Evolutionary conservation across 92 coral and sea anemone species (phyloP), one percentile per base, ranked within the genome.

Genomic region (Phenganax subtilis): DNA sequence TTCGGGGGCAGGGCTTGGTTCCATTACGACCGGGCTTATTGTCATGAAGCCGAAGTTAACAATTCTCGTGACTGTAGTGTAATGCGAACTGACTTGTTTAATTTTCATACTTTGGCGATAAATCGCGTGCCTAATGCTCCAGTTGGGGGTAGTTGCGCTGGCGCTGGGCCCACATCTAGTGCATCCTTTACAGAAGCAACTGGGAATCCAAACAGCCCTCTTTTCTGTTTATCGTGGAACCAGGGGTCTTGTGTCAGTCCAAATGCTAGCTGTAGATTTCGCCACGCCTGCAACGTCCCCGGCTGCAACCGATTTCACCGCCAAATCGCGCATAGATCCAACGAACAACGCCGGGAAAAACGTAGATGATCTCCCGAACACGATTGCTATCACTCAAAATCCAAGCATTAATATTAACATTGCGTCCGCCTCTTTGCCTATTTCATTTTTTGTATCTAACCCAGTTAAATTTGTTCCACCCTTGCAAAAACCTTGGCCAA

Each of bases 241-340:
- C 55, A 74, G 54, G 78, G 78, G 37, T 52, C 78, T 0, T 74
- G 78, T 53, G 14, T 74, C 30, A 3, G 28, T 7, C 59, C 78
- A 10, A 72, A 37, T 7, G 57, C 57, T 8, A 31, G 12, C 10
- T 72, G 77, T 53, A 37, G 77, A 11, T 72, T 44, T 72, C 77
- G 77, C 9, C 77, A 72, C 20, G 77, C 77, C 9, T 72, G 77
- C 56, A 31, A 53, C 77, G 20, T 72, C 77, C 15, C 58, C 59
- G 77, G 29, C 56, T 72, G 77, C 58, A 58, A 29, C 20, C 8
- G 25, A 52, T 44, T 58, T 6, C 77, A 72, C 25, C 77, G 77
- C 29, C 77, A 59, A 10, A 52, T 53, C 77, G 59, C 25, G 25
- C 25, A 20, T 20, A 20, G 25, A 20, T 20, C 25, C 25, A 20